Percentiles rank a stretch among this genome's conserved stretches.
These are phyloP conservation scores for Cyprinodon brontotheroides DNA, from an alignment of 2,113 vertebrate genomes.

Conservation along the genomic window DNA sequence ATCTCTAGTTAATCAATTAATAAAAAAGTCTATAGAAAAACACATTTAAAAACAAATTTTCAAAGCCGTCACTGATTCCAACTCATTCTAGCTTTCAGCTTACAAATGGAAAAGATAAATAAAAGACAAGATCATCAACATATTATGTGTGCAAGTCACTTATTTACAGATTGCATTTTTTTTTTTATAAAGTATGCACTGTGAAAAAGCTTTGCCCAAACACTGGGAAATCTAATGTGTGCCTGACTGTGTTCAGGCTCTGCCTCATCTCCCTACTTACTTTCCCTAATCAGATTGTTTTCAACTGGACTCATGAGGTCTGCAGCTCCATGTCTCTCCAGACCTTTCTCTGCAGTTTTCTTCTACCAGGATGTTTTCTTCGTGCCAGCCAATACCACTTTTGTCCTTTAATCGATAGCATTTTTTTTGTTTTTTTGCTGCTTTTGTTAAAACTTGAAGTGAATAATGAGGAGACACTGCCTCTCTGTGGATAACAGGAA, in stretches of 20 bases:
- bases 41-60: background rate
- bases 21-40: background rate
- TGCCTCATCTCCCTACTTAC: conserved; percentile 37
- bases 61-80: background rate
- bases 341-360: conserved; percentile 42
- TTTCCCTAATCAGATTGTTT: conserved; percentile 76
- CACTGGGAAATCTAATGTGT: background rate
- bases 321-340: conserved; percentile 47
- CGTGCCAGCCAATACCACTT: conserved; percentile 24
- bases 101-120: background rate
- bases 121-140: background rate
- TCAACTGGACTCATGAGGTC: conserved; percentile 76
- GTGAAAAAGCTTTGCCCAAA: background rate
- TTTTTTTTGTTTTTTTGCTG: background rate
- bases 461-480: conserved; percentile 68
- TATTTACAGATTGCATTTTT: background rate
- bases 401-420: conserved; percentile 26
- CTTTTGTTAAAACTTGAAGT: conserved; percentile 19
- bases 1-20: background rate
- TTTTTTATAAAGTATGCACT: background rate
- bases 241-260: conserved; percentile 13
- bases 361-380: conserved; percentile 61
- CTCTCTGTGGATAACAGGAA: conserved; percentile 63
- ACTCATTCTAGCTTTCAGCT: background rate
- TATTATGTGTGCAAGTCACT: background rate